These are phyloP conservation scores for Melitaea athalia DNA, from an alignment of 2,888 invertebrate genomes.

Conservation along the genomic window DNA sequence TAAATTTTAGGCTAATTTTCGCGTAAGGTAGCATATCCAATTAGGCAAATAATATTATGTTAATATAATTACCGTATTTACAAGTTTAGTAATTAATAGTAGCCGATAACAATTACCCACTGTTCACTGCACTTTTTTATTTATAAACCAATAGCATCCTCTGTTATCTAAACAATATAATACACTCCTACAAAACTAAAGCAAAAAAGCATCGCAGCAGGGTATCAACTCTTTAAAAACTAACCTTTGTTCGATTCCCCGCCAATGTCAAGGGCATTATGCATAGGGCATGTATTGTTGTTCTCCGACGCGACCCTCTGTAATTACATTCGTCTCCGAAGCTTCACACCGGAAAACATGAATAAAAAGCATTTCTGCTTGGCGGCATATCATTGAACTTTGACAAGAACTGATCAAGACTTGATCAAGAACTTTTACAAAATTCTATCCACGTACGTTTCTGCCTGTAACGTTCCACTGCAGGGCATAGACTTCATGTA, in stretches of 20 bases:
- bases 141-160: too few species aligned
- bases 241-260: neutral
- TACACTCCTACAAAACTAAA: neutral
- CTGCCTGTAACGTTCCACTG: too few species aligned
- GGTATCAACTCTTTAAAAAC: neutral
- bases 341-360: constrained; percentile 1
- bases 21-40: too few species aligned
- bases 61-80: too few species aligned
- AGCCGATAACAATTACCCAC: too few species aligned
- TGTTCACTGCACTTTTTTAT: too few species aligned
- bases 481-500: too few species aligned
- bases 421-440: neutral
- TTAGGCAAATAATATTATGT: too few species aligned
- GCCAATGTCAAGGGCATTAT: constrained; percentile 4
- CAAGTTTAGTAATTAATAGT: too few species aligned
- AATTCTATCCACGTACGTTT: neutral
- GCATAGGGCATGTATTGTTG: neutral
- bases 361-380: constrained; percentile 1
- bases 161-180: too few species aligned
- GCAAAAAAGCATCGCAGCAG: neutral
- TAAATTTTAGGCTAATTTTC: too few species aligned
- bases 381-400: neutral
- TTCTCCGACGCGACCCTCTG: constrained; percentile 2
- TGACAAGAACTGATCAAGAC: too few species aligned
- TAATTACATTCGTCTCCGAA: constrained; percentile 1